These are phyloP conservation scores for Sylvia atricapilla DNA, from an alignment of 2,113 vertebrate genomes.

Conservation along the genomic window DNA sequence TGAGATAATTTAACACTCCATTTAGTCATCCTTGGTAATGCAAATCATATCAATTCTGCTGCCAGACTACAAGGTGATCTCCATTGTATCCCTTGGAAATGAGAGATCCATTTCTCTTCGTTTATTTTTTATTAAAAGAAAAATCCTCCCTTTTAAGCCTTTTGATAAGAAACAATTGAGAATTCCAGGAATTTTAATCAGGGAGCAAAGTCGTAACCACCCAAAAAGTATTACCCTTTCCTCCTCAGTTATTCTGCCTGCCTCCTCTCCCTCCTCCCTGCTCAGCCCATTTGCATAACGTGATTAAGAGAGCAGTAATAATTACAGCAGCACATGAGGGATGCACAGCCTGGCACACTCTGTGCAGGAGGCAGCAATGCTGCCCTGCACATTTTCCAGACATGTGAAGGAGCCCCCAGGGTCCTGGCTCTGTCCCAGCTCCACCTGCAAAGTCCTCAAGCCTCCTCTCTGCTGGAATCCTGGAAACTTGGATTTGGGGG, in stretches of 20 bases:
- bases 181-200: conserved; percentile 32
- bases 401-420: accelerated
- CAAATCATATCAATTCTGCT: conserved; percentile 50
- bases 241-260: background rate
- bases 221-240: background rate
- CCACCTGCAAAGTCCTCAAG: background rate
- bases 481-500: background rate
- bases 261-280: background rate
- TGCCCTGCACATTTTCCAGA: background rate
- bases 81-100: conserved; percentile 45
- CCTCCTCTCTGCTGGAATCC: background rate
- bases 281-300: conserved; percentile 25
- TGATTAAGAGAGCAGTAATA: conserved; percentile 11
- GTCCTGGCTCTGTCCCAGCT: background rate
- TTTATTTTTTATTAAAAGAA: conserved; percentile 47
- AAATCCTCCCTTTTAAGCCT: conserved; percentile 7
- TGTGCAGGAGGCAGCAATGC: background rate
- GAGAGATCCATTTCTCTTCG: conserved; percentile 48
- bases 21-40: conserved; percentile 66
- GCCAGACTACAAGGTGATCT: conserved; percentile 59
- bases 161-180: conserved; percentile 31
- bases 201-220: background rate
- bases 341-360: background rate
- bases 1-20: conserved; percentile 65
- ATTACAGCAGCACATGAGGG: background rate